A percentile compares a stretch with the other conserved stretches of the same genome.
phyloP scores from a whole-genome alignment of 1,140 invertebrate species.

The Ephestia elutella region DNA sequence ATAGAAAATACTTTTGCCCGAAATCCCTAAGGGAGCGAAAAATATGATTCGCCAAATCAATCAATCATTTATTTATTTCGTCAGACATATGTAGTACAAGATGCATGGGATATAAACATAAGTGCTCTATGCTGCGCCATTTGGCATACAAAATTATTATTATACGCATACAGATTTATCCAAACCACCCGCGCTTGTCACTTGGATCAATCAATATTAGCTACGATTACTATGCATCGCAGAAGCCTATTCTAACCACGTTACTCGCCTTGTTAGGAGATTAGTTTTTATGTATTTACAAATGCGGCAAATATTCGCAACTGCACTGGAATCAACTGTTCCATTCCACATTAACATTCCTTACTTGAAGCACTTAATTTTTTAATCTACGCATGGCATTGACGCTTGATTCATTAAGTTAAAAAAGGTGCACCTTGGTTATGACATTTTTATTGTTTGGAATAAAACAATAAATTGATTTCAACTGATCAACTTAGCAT shows the following conservation, averaged over 20 bases:
- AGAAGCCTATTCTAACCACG: slow-evolving; percentile 18
- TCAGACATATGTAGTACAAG: too few relatives aligned
- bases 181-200: slow-evolving; percentile 1
- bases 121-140: too few relatives aligned
- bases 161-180: too few relatives aligned
- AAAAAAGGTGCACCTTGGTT: background rate
- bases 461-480: too few relatives aligned
- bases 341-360: slow-evolving; percentile 3
- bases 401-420: background rate
- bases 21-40: too few relatives aligned
- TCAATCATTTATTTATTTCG: too few relatives aligned
- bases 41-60: too few relatives aligned
- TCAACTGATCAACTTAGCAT: too few relatives aligned
- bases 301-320: slow-evolving; percentile 1
- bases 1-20: too few relatives aligned
- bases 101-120: too few relatives aligned
- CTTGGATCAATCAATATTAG: slow-evolving; percentile 13
- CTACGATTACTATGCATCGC: slow-evolving; percentile 26
- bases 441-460: too few relatives aligned
- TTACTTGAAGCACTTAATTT: background rate
- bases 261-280: slow-evolving; percentile 18
- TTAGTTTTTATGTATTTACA: slow-evolving; percentile 20
- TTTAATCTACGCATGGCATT: background rate
- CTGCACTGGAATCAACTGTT: background rate
- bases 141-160: too few relatives aligned